Percentiles rank a stretch among this genome's conserved stretches.
Evolutionary conservation across 2,797 vertebrate species (phyloP).

Genomic region (Pseudomugil tenellus): DNA sequence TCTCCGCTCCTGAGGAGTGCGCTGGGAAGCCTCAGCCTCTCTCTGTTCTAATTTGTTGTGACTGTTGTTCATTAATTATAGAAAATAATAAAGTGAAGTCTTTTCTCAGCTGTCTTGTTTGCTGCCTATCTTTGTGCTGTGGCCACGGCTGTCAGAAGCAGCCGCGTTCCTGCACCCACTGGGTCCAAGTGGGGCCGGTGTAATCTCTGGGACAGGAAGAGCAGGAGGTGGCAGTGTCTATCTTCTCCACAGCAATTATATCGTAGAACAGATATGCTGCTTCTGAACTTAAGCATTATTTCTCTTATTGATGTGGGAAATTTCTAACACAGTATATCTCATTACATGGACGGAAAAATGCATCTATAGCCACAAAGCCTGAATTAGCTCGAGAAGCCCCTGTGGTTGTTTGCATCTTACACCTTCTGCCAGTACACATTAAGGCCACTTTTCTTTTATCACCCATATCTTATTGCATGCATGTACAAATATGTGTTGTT

Average conservation of each 20-base stretch:
- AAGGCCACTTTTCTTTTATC: constrained; percentile 21
- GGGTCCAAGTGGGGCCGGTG: constrained; percentile 51
- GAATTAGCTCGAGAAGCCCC: constrained; percentile 29
- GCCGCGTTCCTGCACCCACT: constrained; percentile 48
- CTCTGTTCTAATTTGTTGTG: constrained; percentile 79
- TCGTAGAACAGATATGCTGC: constrained; percentile 41
- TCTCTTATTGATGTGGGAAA: constrained; percentile 22
- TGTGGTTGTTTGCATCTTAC: constrained; percentile 34
- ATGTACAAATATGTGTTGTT: constrained; percentile 18
- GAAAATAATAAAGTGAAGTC: constrained; percentile 85
- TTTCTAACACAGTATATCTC: constrained; percentile 18
- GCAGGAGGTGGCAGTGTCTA: constrained; percentile 20
- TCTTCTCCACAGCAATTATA: constrained; percentile 33
- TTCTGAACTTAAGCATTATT: constrained; percentile 25
- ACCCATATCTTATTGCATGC: constrained; percentile 30
- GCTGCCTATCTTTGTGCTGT: constrained; percentile 66
- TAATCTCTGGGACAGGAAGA: constrained; percentile 37
- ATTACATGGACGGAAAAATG: constrained; percentile 33
- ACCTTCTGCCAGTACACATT: constrained; percentile 44
- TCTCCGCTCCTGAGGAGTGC: constrained; percentile 55
- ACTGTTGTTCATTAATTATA: constrained; percentile 84
- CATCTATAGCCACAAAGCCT: constrained; percentile 14
- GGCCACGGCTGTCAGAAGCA: constrained; percentile 70
- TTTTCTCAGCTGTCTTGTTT: constrained; percentile 83
- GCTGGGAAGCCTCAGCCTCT: constrained; percentile 70